Percentiles rank a stretch among this genome's conserved stretches.
Conservation (phyloP, 2,888 invertebrate genomes). For the Enchytraeus crypticus region DNA sequence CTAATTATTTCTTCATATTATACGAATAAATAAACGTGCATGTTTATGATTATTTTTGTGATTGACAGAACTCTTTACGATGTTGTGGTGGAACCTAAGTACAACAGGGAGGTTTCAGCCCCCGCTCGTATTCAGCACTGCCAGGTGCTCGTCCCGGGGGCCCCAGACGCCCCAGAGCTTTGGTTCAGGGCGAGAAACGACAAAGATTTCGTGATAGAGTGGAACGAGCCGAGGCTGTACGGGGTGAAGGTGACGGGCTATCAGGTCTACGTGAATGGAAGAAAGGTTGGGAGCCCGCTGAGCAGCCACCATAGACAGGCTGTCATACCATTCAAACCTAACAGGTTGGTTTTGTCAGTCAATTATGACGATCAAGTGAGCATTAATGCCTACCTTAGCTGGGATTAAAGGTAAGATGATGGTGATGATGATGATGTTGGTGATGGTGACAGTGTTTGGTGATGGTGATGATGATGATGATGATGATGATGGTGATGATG, state of each 20-base stretch:
- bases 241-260: slow-evolving; percentile 40
- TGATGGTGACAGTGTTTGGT: no score
- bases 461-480: no score
- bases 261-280: slow-evolving; percentile 47
- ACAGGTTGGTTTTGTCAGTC: slow-evolving; percentile 40
- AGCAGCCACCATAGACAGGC: slow-evolving; percentile 44
- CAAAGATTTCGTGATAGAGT: slow-evolving; percentile 46
- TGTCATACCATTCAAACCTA: slow-evolving; percentile 44
- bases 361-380: no score
- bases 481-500: no score
- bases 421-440: no score
- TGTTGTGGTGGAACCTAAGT: slow-evolving; percentile 40
- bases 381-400: no score
- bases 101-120: slow-evolving; percentile 36
- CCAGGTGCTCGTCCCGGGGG: slow-evolving; percentile 45
- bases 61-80: slow-evolving; percentile 41
- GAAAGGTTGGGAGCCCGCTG: slow-evolving; percentile 44
- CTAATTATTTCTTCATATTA: no score
- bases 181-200: slow-evolving; percentile 38
- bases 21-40: no score
- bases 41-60: no score
- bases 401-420: no score
- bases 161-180: slow-evolving; percentile 46
- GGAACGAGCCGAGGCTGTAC: slow-evolving; percentile 46
- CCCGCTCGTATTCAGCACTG: slow-evolving; percentile 34